phyloP scores from a whole-genome alignment of 2,888 invertebrate species.

The Leptodirus hochenwartii region DNA sequence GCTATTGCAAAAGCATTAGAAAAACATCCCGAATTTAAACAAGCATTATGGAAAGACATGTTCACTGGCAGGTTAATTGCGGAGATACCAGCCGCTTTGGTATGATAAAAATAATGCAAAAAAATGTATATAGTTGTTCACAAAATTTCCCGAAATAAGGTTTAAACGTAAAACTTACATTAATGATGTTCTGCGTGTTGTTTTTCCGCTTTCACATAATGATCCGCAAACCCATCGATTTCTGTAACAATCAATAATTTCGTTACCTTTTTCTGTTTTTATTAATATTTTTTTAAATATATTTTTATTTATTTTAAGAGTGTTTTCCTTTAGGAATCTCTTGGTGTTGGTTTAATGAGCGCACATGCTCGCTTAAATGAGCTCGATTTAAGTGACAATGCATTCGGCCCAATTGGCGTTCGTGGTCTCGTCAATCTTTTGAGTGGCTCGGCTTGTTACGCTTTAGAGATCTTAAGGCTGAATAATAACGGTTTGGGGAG shows the following conservation, averaged over 20 bases:
- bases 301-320: constrained; percentile 1
- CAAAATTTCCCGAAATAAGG: too few relatives aligned
- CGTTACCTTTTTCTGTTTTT: too few relatives aligned
- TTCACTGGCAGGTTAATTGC: constrained; percentile 90
- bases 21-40: constrained; percentile 55
- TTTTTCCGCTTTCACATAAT: too few relatives aligned
- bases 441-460: constrained; percentile 66
- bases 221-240: too few relatives aligned
- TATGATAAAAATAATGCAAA: too few relatives aligned
- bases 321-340: constrained; percentile 31
- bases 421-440: constrained; percentile 69
- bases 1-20: constrained; percentile 67
- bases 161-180: too few relatives aligned
- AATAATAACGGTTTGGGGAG: constrained; percentile 95
- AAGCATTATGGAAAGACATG: constrained; percentile 89
- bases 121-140: neutral
- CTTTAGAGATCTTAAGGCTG: constrained; percentile 61
- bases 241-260: too few relatives aligned
- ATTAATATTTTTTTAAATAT: too few relatives aligned
- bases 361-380: constrained; percentile 66
- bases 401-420: constrained; percentile 90
- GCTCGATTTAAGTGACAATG: constrained; percentile 91
- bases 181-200: too few relatives aligned
- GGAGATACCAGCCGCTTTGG: constrained; percentile 86
- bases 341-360: constrained; percentile 64